A percentile compares a stretch with the other conserved stretches of the same genome.
Conservation (phyloP, 1,140 invertebrate genomes). For the Diprion similis region DNA sequence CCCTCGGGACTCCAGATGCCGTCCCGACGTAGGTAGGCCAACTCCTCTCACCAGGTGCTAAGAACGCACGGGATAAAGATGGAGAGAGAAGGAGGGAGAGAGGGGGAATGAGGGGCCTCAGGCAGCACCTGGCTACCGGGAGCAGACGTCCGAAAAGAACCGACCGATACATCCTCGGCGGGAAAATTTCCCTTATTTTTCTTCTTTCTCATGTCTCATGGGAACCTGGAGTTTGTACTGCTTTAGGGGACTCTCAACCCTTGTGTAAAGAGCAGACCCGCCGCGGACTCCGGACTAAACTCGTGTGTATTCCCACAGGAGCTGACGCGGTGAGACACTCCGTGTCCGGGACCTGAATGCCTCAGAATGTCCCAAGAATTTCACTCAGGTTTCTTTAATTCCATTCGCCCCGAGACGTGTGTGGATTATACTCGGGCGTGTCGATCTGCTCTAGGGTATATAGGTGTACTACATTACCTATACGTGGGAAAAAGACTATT, state of each 20-base stretch:
- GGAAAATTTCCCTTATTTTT: conserved; percentile 48
- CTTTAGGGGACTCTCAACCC: conserved; percentile 25
- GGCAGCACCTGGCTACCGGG: conserved; percentile 54
- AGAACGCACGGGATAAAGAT: conserved; percentile 16
- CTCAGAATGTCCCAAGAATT: not conserved
- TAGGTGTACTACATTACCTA: too few relatives aligned
- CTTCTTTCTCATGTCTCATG: conserved; percentile 39
- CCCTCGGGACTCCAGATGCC: too few relatives aligned
- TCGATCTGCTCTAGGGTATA: too few relatives aligned
- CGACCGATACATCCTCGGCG: conserved; percentile 40
- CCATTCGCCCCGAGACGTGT: too few relatives aligned
- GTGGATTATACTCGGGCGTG: too few relatives aligned
- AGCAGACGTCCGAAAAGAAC: conserved; percentile 41
- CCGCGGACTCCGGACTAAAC: not conserved
- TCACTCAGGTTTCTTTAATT: too few relatives aligned
- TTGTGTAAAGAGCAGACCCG: not conserved
- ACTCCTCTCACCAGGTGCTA: not conserved
- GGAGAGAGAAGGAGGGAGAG: not conserved
- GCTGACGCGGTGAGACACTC: too few relatives aligned
- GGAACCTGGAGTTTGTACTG: conserved; percentile 35
- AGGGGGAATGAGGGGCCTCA: conserved; percentile 29
- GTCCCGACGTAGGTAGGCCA: too few relatives aligned
- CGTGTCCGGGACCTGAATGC: not conserved
- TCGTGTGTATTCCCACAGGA: too few relatives aligned
- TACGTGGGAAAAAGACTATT: too few relatives aligned